A percentile compares a stretch with the other conserved stretches of the same genome.
phyloP scores from a whole-genome alignment of 2,797 vertebrate genomes.

The Sphenopsis melanotis region DNA sequence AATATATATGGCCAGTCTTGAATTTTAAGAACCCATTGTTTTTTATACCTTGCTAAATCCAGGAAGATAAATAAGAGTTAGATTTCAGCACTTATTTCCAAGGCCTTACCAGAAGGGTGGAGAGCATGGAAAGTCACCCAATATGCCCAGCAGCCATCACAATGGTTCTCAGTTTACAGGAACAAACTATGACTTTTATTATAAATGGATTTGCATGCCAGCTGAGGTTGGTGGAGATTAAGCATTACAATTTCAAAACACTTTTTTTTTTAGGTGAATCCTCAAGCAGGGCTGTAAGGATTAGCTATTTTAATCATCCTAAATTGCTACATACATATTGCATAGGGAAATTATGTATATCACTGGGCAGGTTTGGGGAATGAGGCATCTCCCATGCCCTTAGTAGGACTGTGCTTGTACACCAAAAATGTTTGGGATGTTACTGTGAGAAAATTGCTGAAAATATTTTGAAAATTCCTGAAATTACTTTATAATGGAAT shows the following conservation, averaged over 20 bases:
- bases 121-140: rapidly evolving
- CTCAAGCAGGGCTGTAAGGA: background rate
- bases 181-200: background rate
- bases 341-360: background rate
- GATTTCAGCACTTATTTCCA: background rate
- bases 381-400: background rate
- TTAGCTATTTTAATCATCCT: background rate
- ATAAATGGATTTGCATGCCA: background rate
- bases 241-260: background rate
- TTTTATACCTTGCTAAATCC: background rate
- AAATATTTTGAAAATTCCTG: background rate
- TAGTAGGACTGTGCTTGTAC: background rate
- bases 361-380: background rate
- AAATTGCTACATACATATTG: background rate
- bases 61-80: background rate
- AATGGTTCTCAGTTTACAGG: background rate
- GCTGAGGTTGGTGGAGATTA: background rate
- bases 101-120: background rate
- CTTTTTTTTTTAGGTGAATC: background rate
- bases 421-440: background rate
- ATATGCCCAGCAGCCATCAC: background rate
- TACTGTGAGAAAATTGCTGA: background rate
- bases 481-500: background rate
- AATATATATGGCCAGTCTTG: background rate
- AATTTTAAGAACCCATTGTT: background rate